Evolutionary conservation across 1,140 invertebrate species (phyloP), one percentile per base, ranked within the genome.

Genomic region (Lepidurus packardi): DNA sequence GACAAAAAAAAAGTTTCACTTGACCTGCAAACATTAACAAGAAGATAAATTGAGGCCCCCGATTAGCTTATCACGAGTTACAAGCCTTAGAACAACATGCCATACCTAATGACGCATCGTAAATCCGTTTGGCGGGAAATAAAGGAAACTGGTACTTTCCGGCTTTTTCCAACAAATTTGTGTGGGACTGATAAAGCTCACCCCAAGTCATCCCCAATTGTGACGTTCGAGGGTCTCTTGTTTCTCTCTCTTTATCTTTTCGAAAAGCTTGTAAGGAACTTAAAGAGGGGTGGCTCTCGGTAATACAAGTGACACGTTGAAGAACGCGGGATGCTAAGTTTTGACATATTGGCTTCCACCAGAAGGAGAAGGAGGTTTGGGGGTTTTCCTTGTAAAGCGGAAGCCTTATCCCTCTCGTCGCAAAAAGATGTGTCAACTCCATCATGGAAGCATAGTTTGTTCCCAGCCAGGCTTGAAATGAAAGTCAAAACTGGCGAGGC

Each of bases 1-100:
- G 21, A 65, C 6, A 65, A 3, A 65, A 65, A 13, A 65, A 65
- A 16, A 7, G 53, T 4, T 13, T 13, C 53, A 11, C 16, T 47
- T 34, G 34, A 34, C 34, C 34, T 34, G 4, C 34, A 34, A 34
- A 47, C 53, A 21, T n/a, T 21, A 65, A 65, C 21, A 65, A 65
- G 53, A 9, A 65, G 53, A 65, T 9, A 65, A 65, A 65, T 21
- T 13, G 53, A 65, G 53, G 53, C 53, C 53, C 53, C 53, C 53
- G 53, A 65, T 65, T 65, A 65, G 53, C 53, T 65, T 65, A 65
- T 65, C 53, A 65, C 16, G 53, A 65, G 53, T 65, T 65, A 65
- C 53, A 65, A 65, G 53, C 53, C 53, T 65, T 65, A 65, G 16
- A 65, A 65, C 53, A 65, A 65, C 53, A 65, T 65, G 16, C n/a